Evolutionary conservation across 2,113 vertebrate species (phyloP).

Genomic region (Cinclus mexicanus): DNA sequence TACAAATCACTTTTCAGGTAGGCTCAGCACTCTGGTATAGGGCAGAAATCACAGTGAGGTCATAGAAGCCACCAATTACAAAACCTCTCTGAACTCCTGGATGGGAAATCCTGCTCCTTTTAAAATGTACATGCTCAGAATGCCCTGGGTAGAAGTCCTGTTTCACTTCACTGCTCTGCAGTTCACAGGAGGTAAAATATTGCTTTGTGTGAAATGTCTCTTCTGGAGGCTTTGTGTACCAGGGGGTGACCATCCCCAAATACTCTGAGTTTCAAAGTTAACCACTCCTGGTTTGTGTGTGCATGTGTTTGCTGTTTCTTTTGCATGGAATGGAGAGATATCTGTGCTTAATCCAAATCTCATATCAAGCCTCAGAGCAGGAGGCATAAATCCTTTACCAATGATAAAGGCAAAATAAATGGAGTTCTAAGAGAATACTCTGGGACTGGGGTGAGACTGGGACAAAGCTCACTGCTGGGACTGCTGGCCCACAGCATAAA

Average conservation of each 20-base stretch:
- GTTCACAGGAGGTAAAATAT: neutral
- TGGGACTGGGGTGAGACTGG: neutral
- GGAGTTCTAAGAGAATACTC: neutral
- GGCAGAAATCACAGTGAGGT: constrained; percentile 37
- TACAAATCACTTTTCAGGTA: constrained; percentile 11
- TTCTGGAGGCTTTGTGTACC: neutral
- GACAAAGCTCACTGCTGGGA: neutral
- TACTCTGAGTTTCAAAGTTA: neutral
- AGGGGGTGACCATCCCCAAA: neutral
- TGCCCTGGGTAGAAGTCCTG: neutral
- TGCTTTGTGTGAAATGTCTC: neutral
- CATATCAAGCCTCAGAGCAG: neutral
- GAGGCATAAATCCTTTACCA: neutral
- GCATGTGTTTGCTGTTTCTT: neutral
- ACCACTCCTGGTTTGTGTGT: neutral
- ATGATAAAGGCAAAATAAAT: neutral
- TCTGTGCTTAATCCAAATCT: neutral
- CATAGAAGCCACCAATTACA: neutral
- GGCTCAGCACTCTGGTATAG: neutral
- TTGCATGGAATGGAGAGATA: neutral
- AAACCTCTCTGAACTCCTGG: neutral
- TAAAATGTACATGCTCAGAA: neutral
- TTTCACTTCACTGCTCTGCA: neutral
- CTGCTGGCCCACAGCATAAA: neutral
- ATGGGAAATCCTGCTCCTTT: neutral